These are phyloP conservation scores for Rutilus rutilus DNA, from an alignment of 2,113 vertebrate species.

Conservation along the genomic window DNA sequence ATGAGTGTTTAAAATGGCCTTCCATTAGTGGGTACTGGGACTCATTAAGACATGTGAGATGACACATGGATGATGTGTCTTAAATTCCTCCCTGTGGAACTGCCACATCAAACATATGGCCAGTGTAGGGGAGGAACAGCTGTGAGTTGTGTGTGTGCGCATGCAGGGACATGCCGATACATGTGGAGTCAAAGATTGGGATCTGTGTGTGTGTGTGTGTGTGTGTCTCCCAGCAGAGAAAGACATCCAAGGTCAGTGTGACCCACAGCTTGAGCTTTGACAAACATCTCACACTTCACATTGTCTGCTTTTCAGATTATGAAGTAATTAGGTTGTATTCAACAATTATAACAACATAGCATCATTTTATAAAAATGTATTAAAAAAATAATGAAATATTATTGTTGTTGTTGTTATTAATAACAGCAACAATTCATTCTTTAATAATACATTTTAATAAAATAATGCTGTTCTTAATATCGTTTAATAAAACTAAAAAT, in stretches of 20 bases:
- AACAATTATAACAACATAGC: not conserved
- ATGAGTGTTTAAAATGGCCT: constrained; percentile 20
- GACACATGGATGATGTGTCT: constrained; percentile 29
- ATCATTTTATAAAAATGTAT: too few relatives aligned
- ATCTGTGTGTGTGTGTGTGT: not conserved
- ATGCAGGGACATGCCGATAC: constrained; percentile 36
- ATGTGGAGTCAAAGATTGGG: constrained; percentile 17
- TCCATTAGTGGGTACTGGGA: constrained; percentile 30
- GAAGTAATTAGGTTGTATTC: not conserved
- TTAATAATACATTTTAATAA: too few relatives aligned
- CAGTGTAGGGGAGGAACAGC: constrained; percentile 20
- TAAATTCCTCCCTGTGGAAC: constrained; percentile 17
- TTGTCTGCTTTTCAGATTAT: not conserved
- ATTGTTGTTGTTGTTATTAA: too few relatives aligned
- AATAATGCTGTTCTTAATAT: too few relatives aligned
- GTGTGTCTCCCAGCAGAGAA: constrained; percentile 20
- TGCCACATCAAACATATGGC: constrained; percentile 27
- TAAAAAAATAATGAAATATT: too few relatives aligned
- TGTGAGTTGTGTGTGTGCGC: constrained; percentile 32
- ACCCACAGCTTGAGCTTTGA: constrained; percentile 24
- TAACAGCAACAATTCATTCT: too few relatives aligned
- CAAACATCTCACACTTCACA: constrained; percentile 28
- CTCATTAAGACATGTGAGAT: constrained; percentile 40
- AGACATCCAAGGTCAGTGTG: constrained; percentile 34
- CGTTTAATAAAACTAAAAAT: too few relatives aligned